Conservation (phyloP, 2,113 vertebrate genomes). For the Corythornis vintsioides region DNA sequence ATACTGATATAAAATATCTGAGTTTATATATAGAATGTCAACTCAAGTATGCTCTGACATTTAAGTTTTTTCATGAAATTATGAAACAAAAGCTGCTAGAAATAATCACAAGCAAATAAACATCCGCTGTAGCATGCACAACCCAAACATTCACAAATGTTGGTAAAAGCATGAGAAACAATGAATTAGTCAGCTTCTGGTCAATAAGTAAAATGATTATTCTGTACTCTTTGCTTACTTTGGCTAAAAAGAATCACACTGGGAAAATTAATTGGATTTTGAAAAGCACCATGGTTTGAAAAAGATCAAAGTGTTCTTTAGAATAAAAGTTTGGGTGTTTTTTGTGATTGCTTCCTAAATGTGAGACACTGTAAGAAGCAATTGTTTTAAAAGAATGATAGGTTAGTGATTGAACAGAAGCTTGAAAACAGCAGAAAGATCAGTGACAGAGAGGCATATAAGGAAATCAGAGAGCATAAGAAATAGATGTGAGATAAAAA, state of each 20-base stretch:
- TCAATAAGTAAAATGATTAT: conserved; percentile 2
- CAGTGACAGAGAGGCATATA: not conserved
- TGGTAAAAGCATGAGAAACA: not conserved
- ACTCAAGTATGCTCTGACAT: not conserved
- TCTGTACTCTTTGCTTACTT: not conserved
- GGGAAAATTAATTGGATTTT: conserved; percentile 49
- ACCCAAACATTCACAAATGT: not conserved
- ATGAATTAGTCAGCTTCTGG: not conserved
- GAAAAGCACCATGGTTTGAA: not conserved
- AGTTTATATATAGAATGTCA: not conserved
- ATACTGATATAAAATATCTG: not conserved
- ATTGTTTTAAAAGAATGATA: not conserved
- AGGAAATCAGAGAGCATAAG: not conserved
- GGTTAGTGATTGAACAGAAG: not conserved
- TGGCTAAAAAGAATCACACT: conserved; percentile 28
- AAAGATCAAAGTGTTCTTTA: conserved; percentile 17
- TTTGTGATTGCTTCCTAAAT: conserved; percentile 7
- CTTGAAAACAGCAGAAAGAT: not conserved
- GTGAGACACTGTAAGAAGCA: not conserved
- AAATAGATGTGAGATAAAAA: not conserved
- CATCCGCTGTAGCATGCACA: not conserved
- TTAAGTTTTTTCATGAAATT: not conserved
- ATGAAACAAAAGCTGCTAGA: not conserved
- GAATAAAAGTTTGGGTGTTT: not conserved
- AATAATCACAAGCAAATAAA: not conserved